Conservation (phyloP, 2,113 vertebrate species). For the Malurus cyaneus region DNA sequence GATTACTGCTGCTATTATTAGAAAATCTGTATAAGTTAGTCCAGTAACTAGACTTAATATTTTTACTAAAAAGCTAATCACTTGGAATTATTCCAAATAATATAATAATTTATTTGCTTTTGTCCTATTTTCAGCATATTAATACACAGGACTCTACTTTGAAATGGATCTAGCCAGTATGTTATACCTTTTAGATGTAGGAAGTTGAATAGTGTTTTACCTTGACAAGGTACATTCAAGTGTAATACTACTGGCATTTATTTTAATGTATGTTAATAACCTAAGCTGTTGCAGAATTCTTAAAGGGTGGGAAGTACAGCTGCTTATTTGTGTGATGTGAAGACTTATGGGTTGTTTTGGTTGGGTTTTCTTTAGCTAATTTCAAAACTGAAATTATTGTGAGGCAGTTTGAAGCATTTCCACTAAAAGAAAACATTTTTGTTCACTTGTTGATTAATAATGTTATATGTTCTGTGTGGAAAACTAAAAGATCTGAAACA, state of each 20-base stretch:
- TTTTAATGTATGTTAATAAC: neutral
- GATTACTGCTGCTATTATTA: neutral
- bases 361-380: neutral
- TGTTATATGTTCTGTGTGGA: neutral
- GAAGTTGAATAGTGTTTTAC: neutral
- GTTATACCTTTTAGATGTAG: neutral
- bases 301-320: neutral
- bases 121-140: constrained; percentile 1
- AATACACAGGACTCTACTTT: neutral
- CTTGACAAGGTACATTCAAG: neutral
- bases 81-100: neutral
- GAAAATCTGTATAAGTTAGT: neutral
- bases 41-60: neutral
- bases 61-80: neutral
- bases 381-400: neutral
- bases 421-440: neutral
- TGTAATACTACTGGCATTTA: neutral
- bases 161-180: neutral
- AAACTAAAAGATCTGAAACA: neutral
- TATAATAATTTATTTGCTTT: neutral
- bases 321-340: neutral
- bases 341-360: neutral
- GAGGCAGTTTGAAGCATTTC: neutral
- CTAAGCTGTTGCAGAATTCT: neutral
- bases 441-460: neutral